Percentiles rank a stretch among this genome's conserved stretches.
Conservation (phyloP, 2,797 vertebrate genomes). For the Sebastes hubbsi region DNA sequence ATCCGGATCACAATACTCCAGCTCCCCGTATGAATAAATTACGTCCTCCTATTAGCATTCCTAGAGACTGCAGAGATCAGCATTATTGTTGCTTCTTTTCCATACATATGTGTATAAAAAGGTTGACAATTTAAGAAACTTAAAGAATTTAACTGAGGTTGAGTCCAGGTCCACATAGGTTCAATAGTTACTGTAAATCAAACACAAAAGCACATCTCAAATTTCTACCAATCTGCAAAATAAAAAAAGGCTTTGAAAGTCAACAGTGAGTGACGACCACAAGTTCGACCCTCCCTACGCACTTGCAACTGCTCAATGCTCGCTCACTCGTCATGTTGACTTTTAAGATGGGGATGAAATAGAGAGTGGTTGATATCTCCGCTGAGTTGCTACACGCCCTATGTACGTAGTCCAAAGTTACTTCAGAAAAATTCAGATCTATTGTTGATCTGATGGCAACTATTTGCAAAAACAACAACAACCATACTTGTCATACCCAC, state of each 20-base stretch:
- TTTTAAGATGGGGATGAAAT: background rate
- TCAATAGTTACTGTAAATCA: background rate
- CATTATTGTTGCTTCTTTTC: background rate
- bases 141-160: background rate
- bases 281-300: background rate
- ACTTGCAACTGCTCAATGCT: background rate
- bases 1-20: slow-evolving; percentile 36
- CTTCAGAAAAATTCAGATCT: background rate
- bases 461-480: background rate
- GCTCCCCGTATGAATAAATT: slow-evolving; percentile 42
- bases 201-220: background rate
- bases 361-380: background rate
- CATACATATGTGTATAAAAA: background rate
- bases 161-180: background rate
- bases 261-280: background rate
- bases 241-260: background rate
- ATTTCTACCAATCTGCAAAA: background rate
- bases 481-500: background rate
- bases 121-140: background rate
- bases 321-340: background rate
- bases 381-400: background rate
- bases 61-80: background rate
- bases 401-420: background rate
- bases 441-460: background rate
- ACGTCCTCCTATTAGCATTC: slow-evolving; percentile 9